Base-by-base conservation (phyloP, 1,140 invertebrate genomes). In the Cheumatopsyche charites region DNA sequence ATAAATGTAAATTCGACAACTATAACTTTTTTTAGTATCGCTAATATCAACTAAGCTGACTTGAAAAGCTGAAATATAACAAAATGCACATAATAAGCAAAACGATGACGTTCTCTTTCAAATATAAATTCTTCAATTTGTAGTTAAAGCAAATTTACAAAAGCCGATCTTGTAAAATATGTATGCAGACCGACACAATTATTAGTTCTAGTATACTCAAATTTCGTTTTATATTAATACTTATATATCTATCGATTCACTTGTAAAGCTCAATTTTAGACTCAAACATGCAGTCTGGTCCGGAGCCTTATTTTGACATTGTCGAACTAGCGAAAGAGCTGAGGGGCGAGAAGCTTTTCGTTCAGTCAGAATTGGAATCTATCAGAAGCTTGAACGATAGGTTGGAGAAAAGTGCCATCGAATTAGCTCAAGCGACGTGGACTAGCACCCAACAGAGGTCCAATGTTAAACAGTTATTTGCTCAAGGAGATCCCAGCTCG, bases 371-470 rank as follows among this genome's bases (percentile, higher is more conserved):
- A 68, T 77, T 82, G 74, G 80, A 84, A 78, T 78, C 82, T 73
- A 74, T 85, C 67, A 80, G 83, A 66, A 82, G 79, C 75, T 79
- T 85, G 41, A 85, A 85, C 77, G 83, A 83, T 41, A 81, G 82
- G 43, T 77, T 84, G 66, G 82, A 84, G 71, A 82, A 81, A 63
- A 80, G 79, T 70, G 79, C 80, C 5, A 70, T 81, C 71, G 82
- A 84, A 62, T 74, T 84, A 52, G 78, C 83, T 23, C 90, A 96
- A 80, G 86, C 91, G 74, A 90, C 94, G 26, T 98, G 95, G 94
- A 89, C 97, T 67, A 93, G 92, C 49, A 90, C 92, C 1, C 93
- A 96, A 80, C 94, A 98, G 80, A 88, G 93, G 73, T 86, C 92
- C 41, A 94, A 94, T 80, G 84, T 97, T 3, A 92, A 94, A 77